These are phyloP conservation scores for Epiperipatus broadwayi DNA, from an alignment of 2,888 invertebrate species.

Conservation along the genomic window DNA sequence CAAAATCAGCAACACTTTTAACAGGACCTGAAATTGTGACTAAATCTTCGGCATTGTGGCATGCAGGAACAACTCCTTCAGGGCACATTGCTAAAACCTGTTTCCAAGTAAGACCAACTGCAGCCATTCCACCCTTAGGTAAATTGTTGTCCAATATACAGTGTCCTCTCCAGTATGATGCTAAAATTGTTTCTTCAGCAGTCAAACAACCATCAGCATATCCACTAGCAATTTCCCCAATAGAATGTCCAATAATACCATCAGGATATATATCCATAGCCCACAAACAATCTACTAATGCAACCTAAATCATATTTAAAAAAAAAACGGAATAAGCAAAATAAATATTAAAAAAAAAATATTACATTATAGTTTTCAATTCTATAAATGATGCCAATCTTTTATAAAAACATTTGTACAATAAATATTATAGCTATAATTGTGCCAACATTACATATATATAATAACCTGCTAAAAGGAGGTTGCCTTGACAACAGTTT, in stretches of 20 bases:
- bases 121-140: slow-evolving; percentile 24
- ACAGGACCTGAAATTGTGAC: slow-evolving; percentile 34
- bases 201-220: slow-evolving; percentile 91
- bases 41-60: slow-evolving; percentile 35
- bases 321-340: too few species aligned
- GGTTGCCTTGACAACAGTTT: too few species aligned
- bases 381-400: too few species aligned
- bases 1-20: slow-evolving; percentile 17
- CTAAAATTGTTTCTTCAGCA: slow-evolving; percentile 74
- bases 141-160: slow-evolving; percentile 38
- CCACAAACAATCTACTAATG: slow-evolving; percentile 13
- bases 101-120: slow-evolving; percentile 33
- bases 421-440: too few species aligned
- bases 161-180: slow-evolving; percentile 74
- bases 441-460: too few species aligned
- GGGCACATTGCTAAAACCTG: slow-evolving; percentile 22
- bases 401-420: too few species aligned
- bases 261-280: slow-evolving; percentile 30
- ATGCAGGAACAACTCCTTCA: slow-evolving; percentile 28
- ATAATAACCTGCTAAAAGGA: too few species aligned
- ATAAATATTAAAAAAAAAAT: too few species aligned
- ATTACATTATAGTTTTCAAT: too few species aligned
- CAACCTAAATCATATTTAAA: too few species aligned
- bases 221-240: slow-evolving; percentile 80
- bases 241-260: slow-evolving; percentile 34